Evolutionary conservation across 2,113 vertebrate genomes (phyloP), one percentile per base, ranked within the genome.

Genomic region (Actenoides lindsayi): DNA sequence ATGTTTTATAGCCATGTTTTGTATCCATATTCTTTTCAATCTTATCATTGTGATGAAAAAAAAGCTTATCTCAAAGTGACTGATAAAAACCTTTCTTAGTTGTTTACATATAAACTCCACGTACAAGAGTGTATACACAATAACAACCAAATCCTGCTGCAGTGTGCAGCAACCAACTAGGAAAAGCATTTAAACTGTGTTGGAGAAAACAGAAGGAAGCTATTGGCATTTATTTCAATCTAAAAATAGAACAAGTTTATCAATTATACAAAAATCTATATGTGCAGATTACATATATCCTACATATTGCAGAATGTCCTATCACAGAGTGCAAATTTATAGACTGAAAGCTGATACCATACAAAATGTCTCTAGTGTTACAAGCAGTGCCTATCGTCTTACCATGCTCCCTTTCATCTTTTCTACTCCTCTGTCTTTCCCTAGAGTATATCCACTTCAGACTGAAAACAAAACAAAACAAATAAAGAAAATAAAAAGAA

Each of bases 401-500:
- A 31, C 8, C 8, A 12, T 30, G 1, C 31, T 68, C 5, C 2
- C 5, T 24, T 76, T 71, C 20, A 4, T 68, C 33, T 31, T 68
- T 48, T 37, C 14, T 60, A 18, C 1, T 63, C 11, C 21, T 17
- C 17, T 37, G 2, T 5, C 9, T 20, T 68, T 53, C 21, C 11
- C 0, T 4, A 23, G 19, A 31, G 2, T 31, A 28, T 31, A 39
- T 16, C 7, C 9, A 41, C 8, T 56, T 54, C 3, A 9, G 15
- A 65, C 9, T 21, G 8, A 20, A 27, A 54, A 48, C 19, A 48
- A 48, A 48, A 10, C 20, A 23, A 48, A 59, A 60, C 18, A 46
- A 17, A 44, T 18, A 44, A 7, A 46, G n/a, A 46, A 46, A 18
- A 19, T 19, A 18, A 46, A 46, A 51, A 51, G 23, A 25, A 51